These are phyloP conservation scores for Mamestra configurata DNA, from an alignment of 1,140 invertebrate species.

Conservation along the genomic window DNA sequence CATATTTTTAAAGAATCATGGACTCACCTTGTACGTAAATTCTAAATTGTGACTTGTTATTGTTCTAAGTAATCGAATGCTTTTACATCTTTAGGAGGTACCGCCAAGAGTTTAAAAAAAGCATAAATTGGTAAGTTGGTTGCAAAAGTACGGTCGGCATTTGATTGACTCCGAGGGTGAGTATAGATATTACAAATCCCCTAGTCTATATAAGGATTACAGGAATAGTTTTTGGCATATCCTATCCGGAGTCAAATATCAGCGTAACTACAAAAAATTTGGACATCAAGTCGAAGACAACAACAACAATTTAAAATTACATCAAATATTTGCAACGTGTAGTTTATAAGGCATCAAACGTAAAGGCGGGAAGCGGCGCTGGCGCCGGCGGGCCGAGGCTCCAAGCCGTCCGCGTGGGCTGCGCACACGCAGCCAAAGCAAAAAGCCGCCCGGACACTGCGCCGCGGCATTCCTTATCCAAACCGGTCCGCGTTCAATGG, in stretches of 20 bases:
- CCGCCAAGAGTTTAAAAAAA: background rate
- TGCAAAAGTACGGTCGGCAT: too few relatives aligned
- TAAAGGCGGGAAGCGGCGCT: conserved; percentile 64
- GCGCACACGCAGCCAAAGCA: conserved; percentile 72
- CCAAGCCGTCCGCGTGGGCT: conserved; percentile 73
- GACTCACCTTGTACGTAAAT: background rate
- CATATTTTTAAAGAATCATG: background rate
- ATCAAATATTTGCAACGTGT: conserved; percentile 79
- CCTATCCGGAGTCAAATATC: background rate
- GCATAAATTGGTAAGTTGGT: too few relatives aligned
- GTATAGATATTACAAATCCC: background rate
- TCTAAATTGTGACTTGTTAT: background rate
- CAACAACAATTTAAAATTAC: conserved; percentile 53
- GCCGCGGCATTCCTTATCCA: conserved; percentile 77
- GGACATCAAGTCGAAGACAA: background rate
- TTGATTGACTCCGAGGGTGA: background rate
- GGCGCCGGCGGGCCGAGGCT: conserved; percentile 73
- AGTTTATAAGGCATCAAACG: conserved; percentile 73
- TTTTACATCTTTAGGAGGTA: background rate
- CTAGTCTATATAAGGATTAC: too few relatives aligned
- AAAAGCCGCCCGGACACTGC: conserved; percentile 72
- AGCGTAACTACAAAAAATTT: background rate
- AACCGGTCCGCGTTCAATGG: conserved; percentile 82
- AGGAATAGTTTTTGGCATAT: too few relatives aligned
- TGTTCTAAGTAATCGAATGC: background rate